Conservation (phyloP, 2,888 invertebrate species). For the Epirrita christyi region DNA sequence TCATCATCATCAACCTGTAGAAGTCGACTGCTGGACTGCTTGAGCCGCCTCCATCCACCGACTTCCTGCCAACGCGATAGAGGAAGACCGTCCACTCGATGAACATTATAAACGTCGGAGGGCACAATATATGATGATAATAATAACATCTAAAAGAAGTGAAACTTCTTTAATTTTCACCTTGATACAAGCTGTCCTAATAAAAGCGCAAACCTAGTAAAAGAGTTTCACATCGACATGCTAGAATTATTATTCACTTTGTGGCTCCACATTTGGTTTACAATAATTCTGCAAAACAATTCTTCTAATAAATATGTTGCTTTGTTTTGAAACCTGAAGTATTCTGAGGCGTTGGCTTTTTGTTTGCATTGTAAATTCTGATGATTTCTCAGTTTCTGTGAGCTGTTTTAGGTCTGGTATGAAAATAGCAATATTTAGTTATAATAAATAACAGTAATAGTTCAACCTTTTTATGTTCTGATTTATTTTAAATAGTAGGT, state of each 20-base stretch:
- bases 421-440: too few species aligned
- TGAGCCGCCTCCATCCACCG: too few species aligned
- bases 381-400: background rate
- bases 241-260: background rate
- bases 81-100: too few species aligned
- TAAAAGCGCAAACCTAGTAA: background rate
- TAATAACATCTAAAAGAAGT: background rate
- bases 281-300: slow-evolving; percentile 7
- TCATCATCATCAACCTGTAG: too few species aligned
- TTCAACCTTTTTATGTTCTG: too few species aligned
- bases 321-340: slow-evolving; percentile 9
- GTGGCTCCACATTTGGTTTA: slow-evolving; percentile 6
- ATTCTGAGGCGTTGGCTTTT: slow-evolving; percentile 2
- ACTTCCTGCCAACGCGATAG: too few species aligned
- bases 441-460: too few species aligned
- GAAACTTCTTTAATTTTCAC: background rate
- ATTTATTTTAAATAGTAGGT: too few species aligned
- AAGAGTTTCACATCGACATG: background rate
- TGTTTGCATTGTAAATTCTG: slow-evolving; percentile 3
- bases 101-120: too few species aligned
- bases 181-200: too few species aligned
- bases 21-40: too few species aligned
- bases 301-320: slow-evolving; percentile 12
- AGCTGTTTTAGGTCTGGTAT: background rate
- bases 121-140: too few species aligned